phyloP scores from a whole-genome alignment of 2,888 invertebrate genomes.

The Sisyra nigra region DNA sequence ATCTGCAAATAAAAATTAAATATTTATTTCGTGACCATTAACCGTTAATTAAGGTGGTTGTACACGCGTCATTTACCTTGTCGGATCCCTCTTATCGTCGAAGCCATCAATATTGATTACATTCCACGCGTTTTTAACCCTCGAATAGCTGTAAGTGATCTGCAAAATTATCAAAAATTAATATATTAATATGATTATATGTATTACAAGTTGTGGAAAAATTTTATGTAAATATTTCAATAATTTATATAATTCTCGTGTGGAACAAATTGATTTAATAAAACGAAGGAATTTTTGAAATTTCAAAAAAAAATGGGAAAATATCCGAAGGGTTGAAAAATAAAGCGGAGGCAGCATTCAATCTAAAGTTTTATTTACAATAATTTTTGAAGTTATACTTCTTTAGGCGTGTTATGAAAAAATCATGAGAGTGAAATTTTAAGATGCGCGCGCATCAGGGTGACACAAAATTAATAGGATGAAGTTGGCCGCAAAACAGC shows the following conservation, averaged over 20 bases:
- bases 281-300: neutral
- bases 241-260: neutral
- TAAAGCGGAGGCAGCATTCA: too few species aligned
- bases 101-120: slow-evolving; percentile 76
- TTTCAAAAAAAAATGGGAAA: neutral
- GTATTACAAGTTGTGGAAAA: neutral
- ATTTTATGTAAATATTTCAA: neutral
- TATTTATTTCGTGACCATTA: too few species aligned
- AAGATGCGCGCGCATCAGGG: too few species aligned
- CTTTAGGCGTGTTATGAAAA: too few species aligned
- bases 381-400: too few species aligned
- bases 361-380: too few species aligned
- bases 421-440: too few species aligned
- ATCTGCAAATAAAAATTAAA: slow-evolving; percentile 31
- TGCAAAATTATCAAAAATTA: slow-evolving; percentile 24
- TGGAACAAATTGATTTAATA: neutral
- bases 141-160: slow-evolving; percentile 77
- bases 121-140: slow-evolving; percentile 68
- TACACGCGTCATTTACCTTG: slow-evolving; percentile 38
- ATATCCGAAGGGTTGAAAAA: neutral
- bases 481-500: too few species aligned
- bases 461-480: too few species aligned
- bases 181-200: neutral
- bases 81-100: slow-evolving; percentile 62
- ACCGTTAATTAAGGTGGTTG: neutral